Base-by-base conservation (phyloP, 2,113 vertebrate species). In the Ciconia boyciana region DNA sequence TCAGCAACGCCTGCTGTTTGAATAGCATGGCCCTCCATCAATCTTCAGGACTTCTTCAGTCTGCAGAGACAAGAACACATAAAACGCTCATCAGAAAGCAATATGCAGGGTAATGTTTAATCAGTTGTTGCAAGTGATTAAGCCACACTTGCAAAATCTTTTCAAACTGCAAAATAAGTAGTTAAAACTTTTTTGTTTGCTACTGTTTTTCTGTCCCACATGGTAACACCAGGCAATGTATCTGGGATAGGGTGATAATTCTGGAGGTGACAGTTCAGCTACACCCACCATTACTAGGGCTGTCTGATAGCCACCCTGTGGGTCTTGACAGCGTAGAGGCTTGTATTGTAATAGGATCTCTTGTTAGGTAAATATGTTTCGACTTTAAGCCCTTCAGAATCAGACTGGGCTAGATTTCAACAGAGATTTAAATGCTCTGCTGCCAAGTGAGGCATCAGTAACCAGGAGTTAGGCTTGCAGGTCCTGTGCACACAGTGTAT, bases 11-110 rank as follows among this genome's bases (percentile, higher is more conserved):
- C 99, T 99, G 99, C 99, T 99, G 99, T 99, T 99, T 99, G 99
- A 99, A 99, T 98, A 99, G 99, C 99, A 99, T 99, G 99, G 98
- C 99, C 99, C 99, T 99, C 99, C 99, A 99, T 99, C 99, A 99
- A 99, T 98, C 98, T 99, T 99, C 98, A 99, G 98, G 98, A 99
- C 99, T 98, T 98, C 99, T 98, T 98, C 98, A 98, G 98, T 98
- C 99, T 99, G 98, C 78, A 94, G 92, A 96, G 91, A 98, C 24
- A 79, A 95, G 83, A 97, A 97, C 46, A 98, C 71, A 98, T 93
- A 98, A 97, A 98, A 70, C 75, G 85, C 84, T 92, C 71, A 95
- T 98, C 96, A 98, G 90, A 82, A 93, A 96, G 49, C 91, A 90
- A 68, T 91, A 92, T 79, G 90, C 51, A 88, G 85, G 48, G 36